Percentiles rank a stretch among this genome's conserved stretches.
These are phyloP conservation scores for Propsilocerus akamusi DNA, from an alignment of 1,140 invertebrate genomes.

Conservation along the genomic window DNA sequence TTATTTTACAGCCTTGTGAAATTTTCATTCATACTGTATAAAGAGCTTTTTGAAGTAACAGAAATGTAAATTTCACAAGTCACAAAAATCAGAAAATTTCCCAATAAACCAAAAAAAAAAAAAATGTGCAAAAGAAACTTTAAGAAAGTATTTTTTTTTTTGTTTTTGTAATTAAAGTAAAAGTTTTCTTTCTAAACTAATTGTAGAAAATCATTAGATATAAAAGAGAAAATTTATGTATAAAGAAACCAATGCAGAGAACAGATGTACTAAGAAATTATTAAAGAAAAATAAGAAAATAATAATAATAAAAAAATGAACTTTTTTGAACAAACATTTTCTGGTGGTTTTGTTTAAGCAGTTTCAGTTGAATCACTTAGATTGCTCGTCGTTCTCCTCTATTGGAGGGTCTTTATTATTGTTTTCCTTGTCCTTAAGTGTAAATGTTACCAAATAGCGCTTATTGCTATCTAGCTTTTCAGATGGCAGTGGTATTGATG, in stretches of 20 bases:
- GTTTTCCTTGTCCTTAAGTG: constrained; percentile 43
- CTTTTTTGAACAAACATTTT: constrained; percentile 4
- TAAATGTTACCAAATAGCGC: constrained; percentile 77
- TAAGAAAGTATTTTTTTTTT: neutral
- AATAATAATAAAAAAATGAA: constrained; percentile 5
- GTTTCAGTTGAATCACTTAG: constrained; percentile 1
- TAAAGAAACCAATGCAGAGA: neutral
- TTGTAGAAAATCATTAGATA: no score
- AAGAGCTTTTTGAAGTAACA: no score
- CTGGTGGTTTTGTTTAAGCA: neutral
- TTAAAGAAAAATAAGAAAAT: neutral
- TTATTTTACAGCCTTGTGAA: no score
- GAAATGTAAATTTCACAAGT: no score
- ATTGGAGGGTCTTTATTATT: constrained; percentile 8
- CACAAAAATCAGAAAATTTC: no score
- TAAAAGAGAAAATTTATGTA: neutral
- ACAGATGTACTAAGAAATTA: neutral
- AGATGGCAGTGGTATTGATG: constrained; percentile 59
- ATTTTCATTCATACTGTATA: no score
- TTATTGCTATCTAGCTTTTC: constrained; percentile 72
- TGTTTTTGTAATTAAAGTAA: no score
- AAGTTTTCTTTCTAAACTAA: no score
- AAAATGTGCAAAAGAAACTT: no score
- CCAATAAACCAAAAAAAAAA: no score
- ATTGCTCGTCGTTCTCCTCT: neutral